Evolutionary conservation across 1,140 invertebrate species (phyloP).

Genomic region (Drosophila murphyi): DNA sequence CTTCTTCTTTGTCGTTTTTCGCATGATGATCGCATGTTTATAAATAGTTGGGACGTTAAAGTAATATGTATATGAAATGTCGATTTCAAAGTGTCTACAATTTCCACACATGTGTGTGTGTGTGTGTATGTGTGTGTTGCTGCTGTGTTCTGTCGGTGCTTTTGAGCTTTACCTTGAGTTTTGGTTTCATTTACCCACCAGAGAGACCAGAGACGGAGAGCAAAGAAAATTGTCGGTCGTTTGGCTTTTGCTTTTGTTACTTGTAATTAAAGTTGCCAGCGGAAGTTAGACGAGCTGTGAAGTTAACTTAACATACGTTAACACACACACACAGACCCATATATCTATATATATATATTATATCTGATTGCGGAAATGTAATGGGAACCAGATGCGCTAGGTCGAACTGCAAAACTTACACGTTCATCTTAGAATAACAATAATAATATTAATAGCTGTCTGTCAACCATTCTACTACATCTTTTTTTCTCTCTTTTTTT

Average conservation of each 20-base stretch:
- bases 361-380: conserved; percentile 65
- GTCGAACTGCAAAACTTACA: conserved; percentile 39
- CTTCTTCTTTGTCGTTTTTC: conserved; percentile 24
- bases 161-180: conserved; percentile 67
- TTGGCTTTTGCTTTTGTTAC: conserved; percentile 36
- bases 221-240: conserved; percentile 65
- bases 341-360: background rate
- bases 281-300: conserved; percentile 77
- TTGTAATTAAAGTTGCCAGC: conserved; percentile 78
- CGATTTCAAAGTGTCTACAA: conserved; percentile 69
- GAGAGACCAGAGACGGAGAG: conserved; percentile 1
- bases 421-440: background rate
- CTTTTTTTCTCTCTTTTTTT: conserved; percentile 25
- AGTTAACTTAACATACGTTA: conserved; percentile 44
- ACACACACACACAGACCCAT: background rate
- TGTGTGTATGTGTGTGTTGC: too few relatives aligned
- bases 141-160: conserved; percentile 45
- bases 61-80: conserved; percentile 67
- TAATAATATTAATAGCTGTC: background rate
- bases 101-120: conserved; percentile 33
- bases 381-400: conserved; percentile 54
- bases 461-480: conserved; percentile 3
- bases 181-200: conserved; percentile 68
- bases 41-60: conserved; percentile 69
- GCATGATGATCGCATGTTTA: conserved; percentile 76